Percentiles rank a stretch among this genome's conserved stretches.
phyloP scores from a whole-genome alignment of 2,888 invertebrate species.

The Lasioglossum villosulum region DNA sequence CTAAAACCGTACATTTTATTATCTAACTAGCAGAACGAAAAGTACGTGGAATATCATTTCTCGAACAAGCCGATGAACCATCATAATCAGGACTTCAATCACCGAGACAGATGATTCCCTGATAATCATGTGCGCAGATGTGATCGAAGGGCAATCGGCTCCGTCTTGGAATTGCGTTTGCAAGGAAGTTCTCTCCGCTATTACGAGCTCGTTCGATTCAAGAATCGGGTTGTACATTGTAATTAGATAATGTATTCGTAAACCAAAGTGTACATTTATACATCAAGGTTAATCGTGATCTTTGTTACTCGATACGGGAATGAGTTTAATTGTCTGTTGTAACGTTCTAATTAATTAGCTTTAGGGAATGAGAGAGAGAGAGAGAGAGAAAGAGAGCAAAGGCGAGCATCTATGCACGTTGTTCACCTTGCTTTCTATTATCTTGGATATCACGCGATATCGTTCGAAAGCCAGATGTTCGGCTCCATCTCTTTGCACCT shows the following conservation, averaged over 20 bases:
- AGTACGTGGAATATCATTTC: not conserved
- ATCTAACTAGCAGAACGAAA: not conserved
- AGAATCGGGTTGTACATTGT: slow-evolving; percentile 41
- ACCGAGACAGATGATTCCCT: slow-evolving; percentile 27
- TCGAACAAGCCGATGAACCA: not conserved
- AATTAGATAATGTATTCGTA: slow-evolving; percentile 74
- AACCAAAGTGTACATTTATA: slow-evolving; percentile 78
- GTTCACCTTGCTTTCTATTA: slow-evolving; percentile 50
- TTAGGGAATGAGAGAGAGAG: slow-evolving; percentile 7
- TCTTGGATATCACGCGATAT: slow-evolving; percentile 32
- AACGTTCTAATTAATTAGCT: slow-evolving; percentile 60
- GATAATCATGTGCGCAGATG: slow-evolving; percentile 7
- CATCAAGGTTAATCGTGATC: slow-evolving; percentile 54
- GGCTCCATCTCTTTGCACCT: slow-evolving; percentile 46
- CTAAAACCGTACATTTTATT: not conserved
- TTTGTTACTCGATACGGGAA: slow-evolving; percentile 53
- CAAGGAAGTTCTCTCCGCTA: slow-evolving; percentile 38
- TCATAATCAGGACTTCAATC: slow-evolving; percentile 47
- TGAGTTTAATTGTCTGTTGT: slow-evolving; percentile 50
- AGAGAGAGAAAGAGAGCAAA: slow-evolving; percentile 10
- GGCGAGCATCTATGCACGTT: slow-evolving; percentile 21
- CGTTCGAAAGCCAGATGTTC: slow-evolving; percentile 36
- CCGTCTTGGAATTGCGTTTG: slow-evolving; percentile 34
- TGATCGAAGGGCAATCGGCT: slow-evolving; percentile 10
- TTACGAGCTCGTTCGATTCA: slow-evolving; percentile 17